These are phyloP conservation scores for Danio aesculapii DNA, from an alignment of 2,797 vertebrate genomes.

Conservation along the genomic window DNA sequence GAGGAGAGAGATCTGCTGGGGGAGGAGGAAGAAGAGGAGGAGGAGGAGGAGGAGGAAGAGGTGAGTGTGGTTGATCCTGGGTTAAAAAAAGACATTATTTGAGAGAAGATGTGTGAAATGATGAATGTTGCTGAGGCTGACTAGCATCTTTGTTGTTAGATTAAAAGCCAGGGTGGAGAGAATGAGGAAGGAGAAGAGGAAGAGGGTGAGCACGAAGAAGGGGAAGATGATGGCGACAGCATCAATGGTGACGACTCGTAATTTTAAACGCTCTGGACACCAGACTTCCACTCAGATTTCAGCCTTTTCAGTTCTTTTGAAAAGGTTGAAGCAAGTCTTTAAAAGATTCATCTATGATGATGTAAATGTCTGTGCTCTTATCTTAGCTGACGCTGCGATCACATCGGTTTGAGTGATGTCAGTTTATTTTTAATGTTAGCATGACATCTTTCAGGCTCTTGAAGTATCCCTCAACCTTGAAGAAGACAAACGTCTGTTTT, in stretches of 20 bases:
- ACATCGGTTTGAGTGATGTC: not conserved
- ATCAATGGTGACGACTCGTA: constrained; percentile 90
- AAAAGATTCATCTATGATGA: constrained; percentile 60
- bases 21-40: constrained; percentile 72
- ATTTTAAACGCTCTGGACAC: constrained; percentile 41
- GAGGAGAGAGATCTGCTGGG: constrained; percentile 87
- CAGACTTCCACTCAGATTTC: constrained; percentile 58
- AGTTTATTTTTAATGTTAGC: constrained; percentile 52
- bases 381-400: constrained; percentile 31
- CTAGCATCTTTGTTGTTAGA: constrained; percentile 59
- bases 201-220: constrained; percentile 77
- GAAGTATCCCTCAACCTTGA: constrained; percentile 27
- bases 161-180: constrained; percentile 77
- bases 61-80: not conserved
- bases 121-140: not conserved
- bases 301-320: constrained; percentile 47
- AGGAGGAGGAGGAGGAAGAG: constrained; percentile 61
- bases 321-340: constrained; percentile 68
- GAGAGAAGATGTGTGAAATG: not conserved
- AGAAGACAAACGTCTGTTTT: not conserved
- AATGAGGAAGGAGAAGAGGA: constrained; percentile 67
- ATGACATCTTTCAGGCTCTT: constrained; percentile 45
- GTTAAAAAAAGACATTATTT: not conserved
- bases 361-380: constrained; percentile 4
- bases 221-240: constrained; percentile 88